A percentile compares a stretch with the other conserved stretches of the same genome.
Evolutionary conservation across 2,113 vertebrate species (phyloP).

Genomic region (Oophaga pumilio): DNA sequence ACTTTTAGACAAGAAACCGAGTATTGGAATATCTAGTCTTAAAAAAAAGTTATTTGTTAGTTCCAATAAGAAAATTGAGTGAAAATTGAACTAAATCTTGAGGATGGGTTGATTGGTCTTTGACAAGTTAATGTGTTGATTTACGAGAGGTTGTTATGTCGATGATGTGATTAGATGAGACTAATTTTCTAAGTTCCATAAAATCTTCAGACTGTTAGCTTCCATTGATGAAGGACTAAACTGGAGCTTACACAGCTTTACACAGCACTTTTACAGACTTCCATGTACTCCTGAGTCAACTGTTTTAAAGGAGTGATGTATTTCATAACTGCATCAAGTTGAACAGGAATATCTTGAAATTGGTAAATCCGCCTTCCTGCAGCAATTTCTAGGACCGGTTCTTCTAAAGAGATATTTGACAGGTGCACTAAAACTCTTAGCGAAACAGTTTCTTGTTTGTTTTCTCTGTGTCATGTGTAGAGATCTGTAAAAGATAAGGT

Average conservation of each 20-base stretch:
- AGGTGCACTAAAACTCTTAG: background rate
- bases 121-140: background rate
- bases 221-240: background rate
- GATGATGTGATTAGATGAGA: background rate
- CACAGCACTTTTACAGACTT: conserved; percentile 1
- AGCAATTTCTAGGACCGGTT: background rate
- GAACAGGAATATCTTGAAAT: conserved; percentile 46
- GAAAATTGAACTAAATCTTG: background rate
- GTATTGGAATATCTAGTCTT: background rate
- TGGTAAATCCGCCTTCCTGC: background rate
- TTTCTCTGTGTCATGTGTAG: background rate
- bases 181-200: background rate
- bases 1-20: background rate
- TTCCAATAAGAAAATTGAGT: background rate
- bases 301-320: background rate
- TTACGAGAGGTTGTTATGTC: background rate
- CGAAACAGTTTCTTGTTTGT: background rate
- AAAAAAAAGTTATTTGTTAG: background rate
- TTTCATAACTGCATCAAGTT: conserved; percentile 32
- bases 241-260: background rate
- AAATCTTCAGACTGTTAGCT: background rate
- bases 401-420: background rate
- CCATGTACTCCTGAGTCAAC: conserved; percentile 22
- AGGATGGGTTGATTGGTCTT: background rate
- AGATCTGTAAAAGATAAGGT: background rate